A percentile compares a stretch with the other conserved stretches of the same genome.
These are phyloP conservation scores for Patella depressa DNA, from an alignment of 2,888 invertebrate genomes.

Conservation along the genomic window DNA sequence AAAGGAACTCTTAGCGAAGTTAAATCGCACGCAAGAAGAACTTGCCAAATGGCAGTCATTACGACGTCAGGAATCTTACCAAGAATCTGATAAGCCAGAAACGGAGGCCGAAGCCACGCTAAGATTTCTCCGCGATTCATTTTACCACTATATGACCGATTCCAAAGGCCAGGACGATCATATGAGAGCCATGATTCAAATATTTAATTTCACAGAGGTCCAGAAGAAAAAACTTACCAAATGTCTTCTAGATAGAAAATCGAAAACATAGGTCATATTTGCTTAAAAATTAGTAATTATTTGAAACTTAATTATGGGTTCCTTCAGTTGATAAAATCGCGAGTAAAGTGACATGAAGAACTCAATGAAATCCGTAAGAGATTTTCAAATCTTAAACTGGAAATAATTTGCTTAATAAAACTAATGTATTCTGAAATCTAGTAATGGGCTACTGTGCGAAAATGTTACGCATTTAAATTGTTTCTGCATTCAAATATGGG, in stretches of 20 bases:
- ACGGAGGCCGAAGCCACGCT: slow-evolving; percentile 62
- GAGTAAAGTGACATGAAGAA: no score
- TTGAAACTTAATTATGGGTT: no score
- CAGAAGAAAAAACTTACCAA: slow-evolving; percentile 57
- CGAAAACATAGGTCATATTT: not conserved
- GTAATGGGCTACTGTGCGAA: no score
- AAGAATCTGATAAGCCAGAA: slow-evolving; percentile 54
- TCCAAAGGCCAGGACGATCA: slow-evolving; percentile 55
- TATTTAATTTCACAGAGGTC: slow-evolving; percentile 59
- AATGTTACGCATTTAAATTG: no score
- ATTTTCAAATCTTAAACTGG: no score
- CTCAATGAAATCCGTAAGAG: no score
- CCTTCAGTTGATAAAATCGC: no score
- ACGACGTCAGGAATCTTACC: slow-evolving; percentile 58
- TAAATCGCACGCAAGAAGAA: slow-evolving; percentile 60
- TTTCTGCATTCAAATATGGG: no score
- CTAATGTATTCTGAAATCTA: no score
- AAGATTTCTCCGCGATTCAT: slow-evolving; percentile 62
- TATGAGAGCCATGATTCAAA: slow-evolving; percentile 63
- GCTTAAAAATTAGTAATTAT: no score
- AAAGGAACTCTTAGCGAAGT: slow-evolving; percentile 59
- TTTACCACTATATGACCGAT: slow-evolving; percentile 65
- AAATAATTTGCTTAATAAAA: no score
- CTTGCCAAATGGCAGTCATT: slow-evolving; percentile 66
- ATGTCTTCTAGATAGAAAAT: slow-evolving; percentile 34